phyloP scores from a whole-genome alignment of 2,113 vertebrate genomes.

The Rhinopomastus cyanomelas region DNA sequence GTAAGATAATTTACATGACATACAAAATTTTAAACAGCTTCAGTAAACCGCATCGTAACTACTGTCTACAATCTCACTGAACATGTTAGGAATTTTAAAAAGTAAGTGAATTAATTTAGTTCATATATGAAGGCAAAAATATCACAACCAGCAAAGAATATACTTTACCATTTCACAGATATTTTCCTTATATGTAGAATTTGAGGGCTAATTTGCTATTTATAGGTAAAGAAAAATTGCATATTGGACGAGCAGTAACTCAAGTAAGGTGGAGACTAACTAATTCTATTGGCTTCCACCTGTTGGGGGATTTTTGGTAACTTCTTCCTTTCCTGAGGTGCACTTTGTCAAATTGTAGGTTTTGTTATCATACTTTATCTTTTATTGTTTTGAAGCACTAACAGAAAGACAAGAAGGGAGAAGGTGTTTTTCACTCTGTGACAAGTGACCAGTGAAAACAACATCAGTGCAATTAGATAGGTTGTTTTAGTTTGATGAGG shows the following conservation, averaged over 20 bases:
- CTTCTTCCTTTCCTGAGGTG: background rate
- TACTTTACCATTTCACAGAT: background rate
- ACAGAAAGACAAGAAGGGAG: background rate
- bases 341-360: background rate
- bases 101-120: background rate
- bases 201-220: background rate
- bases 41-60: background rate
- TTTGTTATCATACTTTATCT: background rate
- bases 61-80: background rate
- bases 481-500: background rate
- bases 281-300: background rate
- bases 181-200: background rate
- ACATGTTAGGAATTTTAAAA: background rate
- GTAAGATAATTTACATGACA: background rate
- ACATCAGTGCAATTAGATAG: background rate
- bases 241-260: too few species aligned
- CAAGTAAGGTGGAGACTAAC: too few species aligned
- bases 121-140: background rate
- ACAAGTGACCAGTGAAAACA: background rate
- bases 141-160: background rate
- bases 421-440: background rate
- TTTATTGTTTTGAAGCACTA: background rate
- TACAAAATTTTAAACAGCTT: background rate
- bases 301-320: background rate
- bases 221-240: background rate